Evolutionary conservation across 1,140 invertebrate species (phyloP), one percentile per base, ranked within the genome.

Genomic region (Drosophila bocqueti): DNA sequence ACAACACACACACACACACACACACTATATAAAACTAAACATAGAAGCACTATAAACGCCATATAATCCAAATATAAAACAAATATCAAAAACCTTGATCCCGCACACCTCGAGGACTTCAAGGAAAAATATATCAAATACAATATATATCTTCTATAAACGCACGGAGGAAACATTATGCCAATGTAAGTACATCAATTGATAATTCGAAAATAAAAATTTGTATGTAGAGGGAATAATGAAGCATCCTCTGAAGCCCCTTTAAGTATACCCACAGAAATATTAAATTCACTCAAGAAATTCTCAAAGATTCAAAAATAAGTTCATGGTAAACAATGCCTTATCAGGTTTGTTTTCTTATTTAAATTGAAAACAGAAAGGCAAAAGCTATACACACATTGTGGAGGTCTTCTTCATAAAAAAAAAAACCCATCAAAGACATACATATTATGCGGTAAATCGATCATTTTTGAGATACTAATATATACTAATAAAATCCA

Each of bases 141-240:
- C 36, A 36, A 43, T 24, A 55, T 16, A 55, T 40, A 55, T 55
- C 34, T 55, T 55, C n/a, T 21, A 21, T 26, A 24, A 36, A 38
- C 45, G 21, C 16, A 16, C 42, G 24, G 47, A 26, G 38, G 40
- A 16, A 55, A 40, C 45, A 78, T 45, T 52, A 84, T 81, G 82
- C 82, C 61, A 84, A 85, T 36, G 82, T 84, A 69, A 84, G 82
- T 83, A 45, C 8, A 24, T 10, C 11, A 1, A 6, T 9, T 0
- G 3, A 3, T 24, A 42, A 3, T 40, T 11, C 11, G 6, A 4
- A 31, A 21, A 16, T 24, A 24, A 10, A 16, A 10, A 21, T 31
- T 29, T 11, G 7, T 18, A 11, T 50, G 3, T 2, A 4, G 2
- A 26, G 9, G 0, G n/a, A 36, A 36, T 21, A 18, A 36, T 21